Evolutionary conservation across 2,888 invertebrate genomes (phyloP), one percentile per base, ranked within the genome.

Genomic region (Limnephilus marmoratus): DNA sequence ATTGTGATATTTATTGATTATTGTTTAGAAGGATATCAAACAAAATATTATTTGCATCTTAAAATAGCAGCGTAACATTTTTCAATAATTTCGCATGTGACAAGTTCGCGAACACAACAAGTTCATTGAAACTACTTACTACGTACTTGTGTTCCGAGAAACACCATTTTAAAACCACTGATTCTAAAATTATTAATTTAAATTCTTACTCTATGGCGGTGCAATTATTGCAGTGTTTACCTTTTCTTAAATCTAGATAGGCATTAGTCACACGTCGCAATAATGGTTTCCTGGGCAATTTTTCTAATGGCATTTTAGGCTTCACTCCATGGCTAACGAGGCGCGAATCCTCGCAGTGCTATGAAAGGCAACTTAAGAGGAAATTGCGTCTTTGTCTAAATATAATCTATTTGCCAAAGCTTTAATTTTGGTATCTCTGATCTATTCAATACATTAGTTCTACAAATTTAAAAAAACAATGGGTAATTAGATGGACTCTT

Each of bases 241-340:
- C 37, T 88, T 80, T 88, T 31, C 53, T 88, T 34, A 53, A 68
- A 88, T 88, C 88, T 15, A 31, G 29, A 68, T 31, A 88, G 88
- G 37, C 88, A 88, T 88, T 88, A 88, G 88, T 88, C 34, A 68
- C 88, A 68, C 88, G 88, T 88, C 88, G 34, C 88, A 88, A 31
- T 88, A 88, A 88, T 88, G 53, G 29, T 88, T 88, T 88, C 88
- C 88, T 88, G 88, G 88, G 68, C 53, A 88, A 88, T 88, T 88
- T 88, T 88, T 88, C 68, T 88, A 88, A 88, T 88, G 88, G 88
- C 37, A 53, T 88, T 88, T 88, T 88, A 88, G 88, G 68, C 88
- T 68, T 34, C 88, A n/a, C 37, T 68, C 87, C 87, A 9, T 88
- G 88, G 49, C 18, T 88, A 88, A 88, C 88, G 88, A 88, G 88